Evolutionary conservation across 2,113 vertebrate genomes (phyloP).

Genomic region (Notothenia coriiceps): DNA sequence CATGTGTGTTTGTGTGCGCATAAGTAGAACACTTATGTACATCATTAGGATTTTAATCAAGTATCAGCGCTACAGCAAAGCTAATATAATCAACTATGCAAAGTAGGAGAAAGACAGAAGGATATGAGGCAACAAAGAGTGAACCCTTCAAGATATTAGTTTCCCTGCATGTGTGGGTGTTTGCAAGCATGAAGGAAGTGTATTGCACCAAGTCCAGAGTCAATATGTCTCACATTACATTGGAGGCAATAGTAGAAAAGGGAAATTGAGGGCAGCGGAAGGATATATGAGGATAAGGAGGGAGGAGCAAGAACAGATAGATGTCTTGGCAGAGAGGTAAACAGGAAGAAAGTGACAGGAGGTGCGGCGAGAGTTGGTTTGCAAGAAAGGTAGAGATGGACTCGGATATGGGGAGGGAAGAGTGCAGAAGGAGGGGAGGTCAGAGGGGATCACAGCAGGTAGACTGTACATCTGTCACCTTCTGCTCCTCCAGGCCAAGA

Average conservation of each 20-base stretch:
- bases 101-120: conserved; percentile 26
- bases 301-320: conserved; percentile 29
- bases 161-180: conserved; percentile 51
- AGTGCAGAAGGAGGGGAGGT: conserved; percentile 63
- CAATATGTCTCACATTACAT: conserved; percentile 52
- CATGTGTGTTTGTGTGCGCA: neutral
- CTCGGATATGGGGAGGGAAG: conserved; percentile 27
- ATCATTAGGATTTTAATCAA: conserved; percentile 31
- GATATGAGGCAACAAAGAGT: conserved; percentile 46
- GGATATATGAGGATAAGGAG: conserved; percentile 34
- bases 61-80: conserved; percentile 12
- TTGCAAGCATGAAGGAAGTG: conserved; percentile 35
- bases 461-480: conserved; percentile 81
- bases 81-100: conserved; percentile 26
- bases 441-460: conserved; percentile 72
- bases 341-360: conserved; percentile 47
- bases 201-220: conserved; percentile 34
- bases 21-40: conserved; percentile 9
- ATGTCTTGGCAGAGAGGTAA: conserved; percentile 37
- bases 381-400: conserved; percentile 44
- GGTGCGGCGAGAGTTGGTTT: conserved; percentile 36
- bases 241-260: conserved; percentile 24
- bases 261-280: conserved; percentile 46
- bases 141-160: conserved; percentile 57
- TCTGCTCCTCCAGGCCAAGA: conserved; percentile 68